Evolutionary conservation across 2,888 invertebrate species (phyloP), one percentile per base, ranked within the genome.

Genomic region (Eulithis testata): DNA sequence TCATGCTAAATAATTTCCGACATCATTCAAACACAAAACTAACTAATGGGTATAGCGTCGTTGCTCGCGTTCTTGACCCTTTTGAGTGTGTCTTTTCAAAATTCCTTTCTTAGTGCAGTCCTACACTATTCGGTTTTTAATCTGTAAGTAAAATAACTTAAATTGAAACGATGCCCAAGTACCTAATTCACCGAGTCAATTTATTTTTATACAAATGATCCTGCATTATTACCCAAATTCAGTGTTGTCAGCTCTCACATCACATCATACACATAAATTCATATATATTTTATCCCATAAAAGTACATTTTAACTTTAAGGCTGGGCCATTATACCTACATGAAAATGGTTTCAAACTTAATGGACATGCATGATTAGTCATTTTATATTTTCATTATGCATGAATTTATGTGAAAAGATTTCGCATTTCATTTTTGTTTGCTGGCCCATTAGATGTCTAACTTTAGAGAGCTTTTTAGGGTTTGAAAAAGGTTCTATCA

Each of bases 281-380:
- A 69, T 65, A 68, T 72, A 68, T 59, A 51, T 51, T 58, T 50
- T 65, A 54, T 66, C 56, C 56, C 56, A 65, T 64, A 63, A 73
- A 70, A 69, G 65, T 66, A 59, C 64, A 54, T 60, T 66, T 67
- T 72, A 57, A 47, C 55, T 37, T 55, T 11, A 21, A 51, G 40
- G 45, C 14, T 43, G 9, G 31, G 43, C 31, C 11, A 44, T 40
- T 40, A 40, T 43, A 11, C 43, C n/a, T 44, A 59, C 59, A 59
- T 52, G 59, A 43, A 12, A 51, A 51, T 51, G 51, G 59, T 59
- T 59, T 59, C 31, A 59, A 31, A 49, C 36, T 12, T 57, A 57
- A 57, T 57, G 36, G 36, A 57, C 47, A 57, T 21, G 7, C 12
- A 47, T 14, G n/a, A 44, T 31, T 4, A 11, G 11, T 5, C 31